Conservation (phyloP, 2,888 invertebrate species). For the Drosophila rellima region DNA sequence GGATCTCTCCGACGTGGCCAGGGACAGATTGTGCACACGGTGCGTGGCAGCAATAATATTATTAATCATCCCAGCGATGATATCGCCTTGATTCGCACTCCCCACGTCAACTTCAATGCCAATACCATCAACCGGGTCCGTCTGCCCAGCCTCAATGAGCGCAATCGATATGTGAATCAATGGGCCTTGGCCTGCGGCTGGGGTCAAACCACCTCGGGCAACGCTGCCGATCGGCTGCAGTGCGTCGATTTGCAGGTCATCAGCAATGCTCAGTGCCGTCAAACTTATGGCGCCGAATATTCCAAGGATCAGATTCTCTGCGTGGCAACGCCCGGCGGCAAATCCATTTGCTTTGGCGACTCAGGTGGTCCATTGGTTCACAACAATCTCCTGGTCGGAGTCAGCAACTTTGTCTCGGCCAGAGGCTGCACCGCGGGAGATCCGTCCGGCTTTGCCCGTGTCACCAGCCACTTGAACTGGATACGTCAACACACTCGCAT, state of each 20-base stretch:
- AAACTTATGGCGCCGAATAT: conserved; percentile 74
- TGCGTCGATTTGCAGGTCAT: conserved; percentile 62
- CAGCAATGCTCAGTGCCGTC: conserved; percentile 81
- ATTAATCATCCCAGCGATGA: conserved; percentile 47
- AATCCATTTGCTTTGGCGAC: conserved; percentile 41
- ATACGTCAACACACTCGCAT: conserved; percentile 40
- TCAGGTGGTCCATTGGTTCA: conserved; percentile 40
- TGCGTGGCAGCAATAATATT: conserved; percentile 36
- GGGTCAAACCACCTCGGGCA: conserved; percentile 10
- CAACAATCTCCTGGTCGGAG: conserved; percentile 27
- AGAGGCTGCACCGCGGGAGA: conserved; percentile 33
- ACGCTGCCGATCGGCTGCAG: conserved; percentile 67
- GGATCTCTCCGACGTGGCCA: conserved; percentile 62
- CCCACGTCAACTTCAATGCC: conserved; percentile 23
- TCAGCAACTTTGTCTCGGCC: conserved; percentile 33
- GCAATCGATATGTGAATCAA: conserved; percentile 19
- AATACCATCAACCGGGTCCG: background rate
- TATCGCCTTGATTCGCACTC: conserved; percentile 56
- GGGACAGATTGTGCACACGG: conserved; percentile 46
- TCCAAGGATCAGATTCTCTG: conserved; percentile 38
- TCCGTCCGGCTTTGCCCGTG: conserved; percentile 47
- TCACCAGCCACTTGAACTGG: conserved; percentile 42
- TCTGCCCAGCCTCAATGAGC: conserved; percentile 31
- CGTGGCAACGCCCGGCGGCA: conserved; percentile 28
- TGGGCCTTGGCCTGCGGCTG: conserved; percentile 45